A percentile compares a stretch with the other conserved stretches of the same genome.
phyloP scores from a whole-genome alignment of 1,140 invertebrate genomes.

The Philopotamus ludificatus region DNA sequence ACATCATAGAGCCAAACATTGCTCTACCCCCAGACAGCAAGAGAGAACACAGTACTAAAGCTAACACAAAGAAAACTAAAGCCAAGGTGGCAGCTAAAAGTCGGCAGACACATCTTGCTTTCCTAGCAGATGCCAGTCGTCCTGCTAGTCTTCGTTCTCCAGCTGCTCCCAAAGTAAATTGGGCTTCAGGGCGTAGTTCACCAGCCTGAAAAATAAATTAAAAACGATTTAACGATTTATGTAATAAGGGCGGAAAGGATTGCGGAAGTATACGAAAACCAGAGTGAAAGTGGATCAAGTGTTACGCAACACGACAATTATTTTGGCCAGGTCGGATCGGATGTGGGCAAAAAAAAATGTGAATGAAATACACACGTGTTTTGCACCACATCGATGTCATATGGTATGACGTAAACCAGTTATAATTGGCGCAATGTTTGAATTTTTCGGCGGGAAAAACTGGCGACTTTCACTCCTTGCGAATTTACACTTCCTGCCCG shows the following conservation, averaged over 20 bases:
- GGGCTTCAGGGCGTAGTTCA: constrained; percentile 29
- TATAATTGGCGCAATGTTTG: too few relatives aligned
- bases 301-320: background rate
- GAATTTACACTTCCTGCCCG: background rate
- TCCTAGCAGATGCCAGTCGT: constrained; percentile 25
- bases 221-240: background rate
- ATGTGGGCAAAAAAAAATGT: background rate
- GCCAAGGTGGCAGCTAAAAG: constrained; percentile 23
- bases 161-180: constrained; percentile 36
- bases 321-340: background rate
- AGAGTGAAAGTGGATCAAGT: background rate
- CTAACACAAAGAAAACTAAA: constrained; percentile 32
- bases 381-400: too few relatives aligned
- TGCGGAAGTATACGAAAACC: background rate
- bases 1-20: constrained; percentile 39
- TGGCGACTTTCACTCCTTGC: background rate
- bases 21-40: constrained; percentile 34
- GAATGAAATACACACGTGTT: too few relatives aligned
- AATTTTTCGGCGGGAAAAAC: too few relatives aligned
- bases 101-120: constrained; percentile 25
- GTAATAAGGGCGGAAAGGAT: background rate
- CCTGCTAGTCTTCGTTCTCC: constrained; percentile 33
- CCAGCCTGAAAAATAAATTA: constrained; percentile 22
- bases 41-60: constrained; percentile 34
- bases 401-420: too few relatives aligned